phyloP scores from a whole-genome alignment of 2,113 vertebrate genomes.

The Gallinago undulata region DNA sequence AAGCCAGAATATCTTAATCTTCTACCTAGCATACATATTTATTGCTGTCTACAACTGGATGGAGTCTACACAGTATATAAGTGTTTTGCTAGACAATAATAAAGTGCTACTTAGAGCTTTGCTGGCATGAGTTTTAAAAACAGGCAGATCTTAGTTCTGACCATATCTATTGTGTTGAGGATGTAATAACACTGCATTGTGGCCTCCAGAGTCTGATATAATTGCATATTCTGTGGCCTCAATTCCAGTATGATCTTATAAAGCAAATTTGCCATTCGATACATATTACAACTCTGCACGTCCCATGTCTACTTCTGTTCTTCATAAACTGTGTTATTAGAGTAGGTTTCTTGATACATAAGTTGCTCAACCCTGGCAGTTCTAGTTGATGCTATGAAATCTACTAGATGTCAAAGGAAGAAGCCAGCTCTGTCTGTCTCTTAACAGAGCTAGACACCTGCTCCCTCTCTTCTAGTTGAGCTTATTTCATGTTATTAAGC shows the following conservation, averaged over 20 bases:
- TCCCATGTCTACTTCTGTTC: neutral
- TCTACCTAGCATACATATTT: neutral
- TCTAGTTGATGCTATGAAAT: neutral
- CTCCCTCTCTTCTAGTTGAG: neutral
- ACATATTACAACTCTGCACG: neutral
- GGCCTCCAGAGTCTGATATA: neutral
- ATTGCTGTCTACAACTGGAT: neutral
- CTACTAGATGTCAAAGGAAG: neutral
- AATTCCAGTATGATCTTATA: neutral
- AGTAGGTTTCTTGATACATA: neutral
- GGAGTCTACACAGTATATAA: neutral
- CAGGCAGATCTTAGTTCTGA: neutral
- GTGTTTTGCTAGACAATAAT: neutral
- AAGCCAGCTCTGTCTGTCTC: neutral
- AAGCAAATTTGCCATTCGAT: neutral
- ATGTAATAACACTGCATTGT: neutral
- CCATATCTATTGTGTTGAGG: neutral
- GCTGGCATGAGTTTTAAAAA: neutral
- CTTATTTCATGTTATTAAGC: neutral
- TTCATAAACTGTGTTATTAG: neutral
- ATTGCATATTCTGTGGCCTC: neutral
- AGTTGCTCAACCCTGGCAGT: neutral
- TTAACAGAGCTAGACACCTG: neutral
- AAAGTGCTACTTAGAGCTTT: neutral
- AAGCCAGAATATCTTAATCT: conserved; percentile 9